Evolutionary conservation across 2,888 invertebrate species (phyloP).

Genomic region (Palloptera scutellata): DNA sequence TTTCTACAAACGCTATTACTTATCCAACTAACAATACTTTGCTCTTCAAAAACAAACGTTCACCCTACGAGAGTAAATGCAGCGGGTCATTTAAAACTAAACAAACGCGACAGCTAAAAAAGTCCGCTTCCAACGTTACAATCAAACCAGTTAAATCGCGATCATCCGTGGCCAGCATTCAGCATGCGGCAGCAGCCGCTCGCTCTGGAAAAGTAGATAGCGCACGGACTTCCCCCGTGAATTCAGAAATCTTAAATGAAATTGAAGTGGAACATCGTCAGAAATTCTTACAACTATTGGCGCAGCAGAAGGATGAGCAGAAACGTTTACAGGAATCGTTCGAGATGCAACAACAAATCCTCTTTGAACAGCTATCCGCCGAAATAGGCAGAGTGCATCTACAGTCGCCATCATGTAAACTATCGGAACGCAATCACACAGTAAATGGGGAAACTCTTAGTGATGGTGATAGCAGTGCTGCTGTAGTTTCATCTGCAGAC

Average conservation of each 20-base stretch:
- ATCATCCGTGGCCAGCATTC: constrained; percentile 19
- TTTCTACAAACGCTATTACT: constrained; percentile 12
- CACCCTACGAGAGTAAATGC: constrained; percentile 38
- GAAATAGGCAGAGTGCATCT: constrained; percentile 45
- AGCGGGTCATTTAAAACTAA: constrained; percentile 36
- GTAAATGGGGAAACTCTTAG: neutral
- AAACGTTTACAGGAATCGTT: constrained; percentile 71
- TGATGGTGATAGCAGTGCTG: neutral
- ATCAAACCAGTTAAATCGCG: constrained; percentile 30
- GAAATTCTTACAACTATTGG: constrained; percentile 71
- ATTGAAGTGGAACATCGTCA: constrained; percentile 72
- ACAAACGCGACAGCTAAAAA: constrained; percentile 36
- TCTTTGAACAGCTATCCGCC: constrained; percentile 63
- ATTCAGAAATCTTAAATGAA: constrained; percentile 41
- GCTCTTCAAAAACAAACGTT: constrained; percentile 35
- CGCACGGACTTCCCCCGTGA: neutral
- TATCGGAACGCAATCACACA: neutral
- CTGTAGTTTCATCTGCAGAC: constrained; percentile 6
- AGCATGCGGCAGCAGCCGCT: constrained; percentile 1
- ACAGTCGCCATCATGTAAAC: constrained; percentile 28
- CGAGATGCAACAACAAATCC: constrained; percentile 71
- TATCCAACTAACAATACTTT: constrained; percentile 14
- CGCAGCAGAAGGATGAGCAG: constrained; percentile 73
- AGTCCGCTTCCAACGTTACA: constrained; percentile 20
- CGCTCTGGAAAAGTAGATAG: neutral